Base-by-base conservation (phyloP, 2,797 vertebrate species). In the Melopsittacus undulatus region DNA sequence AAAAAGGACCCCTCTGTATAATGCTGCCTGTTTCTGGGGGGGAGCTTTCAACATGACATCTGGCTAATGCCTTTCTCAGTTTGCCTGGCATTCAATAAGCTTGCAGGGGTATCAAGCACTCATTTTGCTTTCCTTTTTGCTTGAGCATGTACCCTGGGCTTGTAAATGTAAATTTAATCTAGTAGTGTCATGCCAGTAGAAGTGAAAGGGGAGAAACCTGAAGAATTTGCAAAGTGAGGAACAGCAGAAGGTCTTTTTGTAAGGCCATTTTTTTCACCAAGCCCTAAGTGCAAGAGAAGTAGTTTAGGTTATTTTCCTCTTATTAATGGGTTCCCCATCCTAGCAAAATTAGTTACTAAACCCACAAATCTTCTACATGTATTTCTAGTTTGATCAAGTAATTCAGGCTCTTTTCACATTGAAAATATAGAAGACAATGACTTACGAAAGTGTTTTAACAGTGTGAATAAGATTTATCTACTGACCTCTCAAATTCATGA, bases 51-150 rank as follows among this genome's bases (percentile, higher is more conserved):
- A 14, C 46, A 10, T 29, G 67, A 38, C 74, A 77, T 52, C 76
- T 92, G 77, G 46, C 74, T 96, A 79, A 81, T 72, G 83, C n/a
- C 40, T 59, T 94, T 88, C 88, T 81, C 54, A 27, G 63, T 90
- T 92, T 93, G 67, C 46, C 64, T 90, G 57, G 38, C 34, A 49
- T 69, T 96, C 79, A 76, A 13, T n/a, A 67, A 62, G 32, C 52
- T 87, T 72, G 48, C 29, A 52, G 67, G 56, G 56, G 79, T 92
- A 87, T 80, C 56, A 90, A 85, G 56, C 46, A 34, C 64, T 79
- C 59, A 18, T 73, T 89, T 81, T 67, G 26, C 40, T 87, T 87
- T 54, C 21, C 29, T 83, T 87, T 81, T 77, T 54, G 80, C 40
- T 54, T 51, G 15, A 36, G 40, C 32, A 13, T 32, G 61, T 81